These are phyloP conservation scores for Corythaixoides concolor DNA, from an alignment of 2,113 vertebrate species.

Conservation along the genomic window DNA sequence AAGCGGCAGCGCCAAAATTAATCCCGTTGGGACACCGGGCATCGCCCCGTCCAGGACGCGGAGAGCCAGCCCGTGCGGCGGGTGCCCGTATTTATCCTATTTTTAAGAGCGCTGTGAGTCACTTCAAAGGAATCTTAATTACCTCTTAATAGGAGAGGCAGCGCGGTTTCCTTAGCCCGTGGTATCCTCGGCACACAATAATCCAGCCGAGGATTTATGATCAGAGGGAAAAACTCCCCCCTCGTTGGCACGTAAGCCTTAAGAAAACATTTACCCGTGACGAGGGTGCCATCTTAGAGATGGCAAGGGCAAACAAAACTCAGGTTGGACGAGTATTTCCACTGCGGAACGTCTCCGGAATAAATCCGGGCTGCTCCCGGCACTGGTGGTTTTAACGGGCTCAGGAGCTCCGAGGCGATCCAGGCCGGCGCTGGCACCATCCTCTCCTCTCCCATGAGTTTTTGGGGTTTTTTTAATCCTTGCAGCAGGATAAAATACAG, in stretches of 20 bases:
- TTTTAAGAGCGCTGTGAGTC: not conserved
- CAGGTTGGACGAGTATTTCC: not conserved
- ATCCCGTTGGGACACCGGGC: rapidly evolving
- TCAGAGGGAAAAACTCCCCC: not conserved
- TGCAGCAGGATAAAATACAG: not conserved
- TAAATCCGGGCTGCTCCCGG: not conserved
- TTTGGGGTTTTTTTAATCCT: not conserved
- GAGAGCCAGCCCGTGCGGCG: not conserved
- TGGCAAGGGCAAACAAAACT: not conserved
- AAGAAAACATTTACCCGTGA: not conserved
- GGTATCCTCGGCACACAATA: not conserved
- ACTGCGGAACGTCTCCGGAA: not conserved
- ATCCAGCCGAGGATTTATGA: not conserved
- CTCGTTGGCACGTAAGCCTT: not conserved
- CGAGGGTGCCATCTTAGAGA: not conserved
- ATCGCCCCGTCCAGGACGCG: rapidly evolving
- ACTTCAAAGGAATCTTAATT: slow-evolving; percentile 23
- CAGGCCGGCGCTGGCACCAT: not conserved
- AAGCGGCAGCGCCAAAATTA: not conserved
- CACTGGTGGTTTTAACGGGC: not conserved
- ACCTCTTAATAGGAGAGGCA: not conserved
- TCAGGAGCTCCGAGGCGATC: rapidly evolving
- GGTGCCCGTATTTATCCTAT: not conserved
- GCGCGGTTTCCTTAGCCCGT: rapidly evolving
- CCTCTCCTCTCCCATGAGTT: not conserved